Evolutionary conservation across 2,888 invertebrate species (phyloP).

Genomic region (Tricholauxania praeusta): DNA sequence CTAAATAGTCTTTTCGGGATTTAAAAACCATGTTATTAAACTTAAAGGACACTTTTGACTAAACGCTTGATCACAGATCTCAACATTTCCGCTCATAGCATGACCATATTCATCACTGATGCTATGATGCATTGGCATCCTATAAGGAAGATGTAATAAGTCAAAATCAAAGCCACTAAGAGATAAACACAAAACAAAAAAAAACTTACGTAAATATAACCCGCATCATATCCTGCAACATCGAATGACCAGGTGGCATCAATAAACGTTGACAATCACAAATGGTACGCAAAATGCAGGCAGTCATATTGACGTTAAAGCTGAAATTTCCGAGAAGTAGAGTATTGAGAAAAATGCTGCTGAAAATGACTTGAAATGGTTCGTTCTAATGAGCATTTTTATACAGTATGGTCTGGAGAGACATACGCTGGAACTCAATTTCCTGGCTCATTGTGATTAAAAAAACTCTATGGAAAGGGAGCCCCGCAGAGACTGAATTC

Average conservation of each 20-base stretch:
- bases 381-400: no score
- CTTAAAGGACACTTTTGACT: constrained; percentile 55
- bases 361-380: no score
- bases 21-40: constrained; percentile 58
- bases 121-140: no score
- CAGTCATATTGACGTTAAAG: constrained; percentile 58
- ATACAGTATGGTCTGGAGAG: no score
- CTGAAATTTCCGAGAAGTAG: constrained; percentile 46
- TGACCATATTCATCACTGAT: constrained; percentile 60
- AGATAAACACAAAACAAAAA: no score
- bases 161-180: no score
- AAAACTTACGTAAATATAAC: constrained; percentile 74
- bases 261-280: constrained; percentile 76
- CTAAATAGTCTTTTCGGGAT: constrained; percentile 17
- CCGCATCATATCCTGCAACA: constrained; percentile 76
- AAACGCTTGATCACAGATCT: constrained; percentile 54
- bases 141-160: no score
- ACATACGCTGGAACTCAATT: no score
- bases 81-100: constrained; percentile 52
- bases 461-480: no score
- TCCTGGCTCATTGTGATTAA: no score
- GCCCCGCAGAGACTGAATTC: no score
- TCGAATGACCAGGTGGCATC: constrained; percentile 74
- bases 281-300: constrained; percentile 75
- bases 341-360: no score